Evolutionary conservation across 2,888 invertebrate species (phyloP).

Genomic region (Lasioglossum malachurum): DNA sequence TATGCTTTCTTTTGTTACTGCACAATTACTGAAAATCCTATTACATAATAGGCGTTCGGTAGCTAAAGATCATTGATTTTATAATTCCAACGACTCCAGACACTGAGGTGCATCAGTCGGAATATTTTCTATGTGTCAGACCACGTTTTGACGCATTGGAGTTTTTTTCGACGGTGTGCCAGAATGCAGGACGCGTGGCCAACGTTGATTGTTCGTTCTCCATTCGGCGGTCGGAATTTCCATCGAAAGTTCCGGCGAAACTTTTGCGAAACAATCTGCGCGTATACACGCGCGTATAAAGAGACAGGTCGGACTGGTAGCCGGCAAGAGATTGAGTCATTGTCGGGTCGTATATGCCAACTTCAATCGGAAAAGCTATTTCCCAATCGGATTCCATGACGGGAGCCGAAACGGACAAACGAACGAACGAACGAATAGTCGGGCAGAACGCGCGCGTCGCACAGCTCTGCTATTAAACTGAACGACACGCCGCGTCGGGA

Average conservation of each 20-base stretch:
- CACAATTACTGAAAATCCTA: no score
- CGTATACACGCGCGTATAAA: background rate
- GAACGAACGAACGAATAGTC: slow-evolving; percentile 28
- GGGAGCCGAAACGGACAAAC: slow-evolving; percentile 40
- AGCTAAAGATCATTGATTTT: no score
- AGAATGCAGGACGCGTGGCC: background rate
- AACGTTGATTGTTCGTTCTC: background rate
- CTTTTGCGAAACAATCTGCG: background rate
- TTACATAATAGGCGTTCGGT: no score
- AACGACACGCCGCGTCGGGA: slow-evolving; percentile 17
- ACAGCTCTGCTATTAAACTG: slow-evolving; percentile 33
- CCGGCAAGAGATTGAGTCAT: slow-evolving; percentile 55
- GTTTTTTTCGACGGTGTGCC: no score
- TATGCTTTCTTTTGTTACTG: no score
- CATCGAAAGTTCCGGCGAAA: background rate
- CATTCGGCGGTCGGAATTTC: background rate
- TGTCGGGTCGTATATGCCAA: slow-evolving; percentile 57
- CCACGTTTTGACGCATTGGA: no score
- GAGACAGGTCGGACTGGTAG: slow-evolving; percentile 7
- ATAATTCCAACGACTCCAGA: no score
- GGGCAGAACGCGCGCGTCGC: background rate
- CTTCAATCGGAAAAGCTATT: slow-evolving; percentile 71
- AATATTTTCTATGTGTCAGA: no score
- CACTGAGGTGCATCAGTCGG: no score
- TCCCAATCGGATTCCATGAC: slow-evolving; percentile 62